Percentiles rank a stretch among this genome's conserved stretches.
These are phyloP conservation scores for Leucophenga maculata DNA, from an alignment of 2,888 invertebrate species.

Conservation along the genomic window DNA sequence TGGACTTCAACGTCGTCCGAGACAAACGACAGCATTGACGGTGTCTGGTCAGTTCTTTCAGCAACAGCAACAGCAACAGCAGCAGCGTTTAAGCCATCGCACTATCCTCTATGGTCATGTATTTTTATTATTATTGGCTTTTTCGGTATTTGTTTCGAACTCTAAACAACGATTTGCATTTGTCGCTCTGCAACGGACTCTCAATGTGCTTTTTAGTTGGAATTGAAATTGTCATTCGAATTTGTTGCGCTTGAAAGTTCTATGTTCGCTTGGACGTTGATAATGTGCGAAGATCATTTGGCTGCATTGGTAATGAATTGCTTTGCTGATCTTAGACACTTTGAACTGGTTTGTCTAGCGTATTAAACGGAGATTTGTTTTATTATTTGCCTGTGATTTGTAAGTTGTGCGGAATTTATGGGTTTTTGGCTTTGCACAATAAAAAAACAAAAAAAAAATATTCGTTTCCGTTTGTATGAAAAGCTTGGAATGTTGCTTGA, in stretches of 20 bases:
- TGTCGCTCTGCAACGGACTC: background rate
- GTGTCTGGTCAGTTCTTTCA: conserved; percentile 23
- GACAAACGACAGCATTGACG: background rate
- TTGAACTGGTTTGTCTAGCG: conserved; percentile 48
- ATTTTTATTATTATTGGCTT: conserved; percentile 63
- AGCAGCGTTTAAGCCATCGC: conserved; percentile 38
- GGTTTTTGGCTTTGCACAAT: too few species aligned
- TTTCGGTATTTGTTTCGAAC: conserved; percentile 41
- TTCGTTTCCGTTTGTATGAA: background rate
- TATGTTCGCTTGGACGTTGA: conserved; percentile 29
- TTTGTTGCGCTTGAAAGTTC: conserved; percentile 5
- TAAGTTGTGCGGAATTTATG: conserved; percentile 10
- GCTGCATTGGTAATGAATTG: conserved; percentile 56
- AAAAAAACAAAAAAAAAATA: background rate
- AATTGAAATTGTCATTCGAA: conserved; percentile 54
- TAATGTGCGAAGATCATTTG: conserved; percentile 58
- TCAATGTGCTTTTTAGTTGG: background rate
- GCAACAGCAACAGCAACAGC: conserved; percentile 28
- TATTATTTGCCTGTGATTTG: conserved; percentile 17
- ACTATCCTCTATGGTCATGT: conserved; percentile 40
- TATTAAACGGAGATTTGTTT: background rate
- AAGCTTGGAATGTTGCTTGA: background rate
- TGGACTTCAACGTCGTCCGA: background rate
- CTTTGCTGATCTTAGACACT: conserved; percentile 55
- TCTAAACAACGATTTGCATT: background rate